These are phyloP conservation scores for Trimorus sp. DNA, from an alignment of 2,888 invertebrate genomes.

Conservation along the genomic window DNA sequence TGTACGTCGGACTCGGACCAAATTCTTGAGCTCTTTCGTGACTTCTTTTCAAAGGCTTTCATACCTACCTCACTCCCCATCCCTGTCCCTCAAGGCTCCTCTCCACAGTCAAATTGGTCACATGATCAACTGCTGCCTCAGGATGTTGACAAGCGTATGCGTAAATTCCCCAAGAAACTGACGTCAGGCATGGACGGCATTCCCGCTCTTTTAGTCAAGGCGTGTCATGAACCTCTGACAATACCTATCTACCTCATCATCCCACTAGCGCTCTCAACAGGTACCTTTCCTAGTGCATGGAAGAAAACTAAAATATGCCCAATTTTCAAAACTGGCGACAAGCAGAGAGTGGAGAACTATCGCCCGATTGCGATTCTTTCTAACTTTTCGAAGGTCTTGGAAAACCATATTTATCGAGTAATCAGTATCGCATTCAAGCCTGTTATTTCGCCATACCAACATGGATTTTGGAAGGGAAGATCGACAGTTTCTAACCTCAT, in stretches of 20 bases:
- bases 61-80: too few species aligned
- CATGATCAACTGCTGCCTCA: too few species aligned
- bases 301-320: not conserved
- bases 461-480: constrained; percentile 12
- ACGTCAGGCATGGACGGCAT: not conserved
- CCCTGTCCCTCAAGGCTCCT: too few species aligned
- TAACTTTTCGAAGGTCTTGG: constrained; percentile 2
- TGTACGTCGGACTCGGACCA: too few species aligned
- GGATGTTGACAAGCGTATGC: too few species aligned
- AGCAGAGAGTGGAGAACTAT: not conserved
- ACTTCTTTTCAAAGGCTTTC: too few species aligned
- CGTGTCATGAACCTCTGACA: not conserved
- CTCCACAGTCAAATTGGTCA: too few species aligned
- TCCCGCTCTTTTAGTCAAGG: not conserved
- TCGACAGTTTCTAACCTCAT: constrained; percentile 5
- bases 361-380: not conserved
- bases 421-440: not conserved
- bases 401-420: not conserved
- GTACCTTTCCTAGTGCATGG: not conserved
- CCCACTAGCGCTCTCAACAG: not conserved
- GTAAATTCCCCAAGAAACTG: not conserved
- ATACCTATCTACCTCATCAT: not conserved
- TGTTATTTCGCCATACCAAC: not conserved
- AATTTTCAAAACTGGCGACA: not conserved
- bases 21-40: too few species aligned